These are phyloP conservation scores for Coptotermes formosanus DNA, from an alignment of 1,140 invertebrate species.

Conservation along the genomic window DNA sequence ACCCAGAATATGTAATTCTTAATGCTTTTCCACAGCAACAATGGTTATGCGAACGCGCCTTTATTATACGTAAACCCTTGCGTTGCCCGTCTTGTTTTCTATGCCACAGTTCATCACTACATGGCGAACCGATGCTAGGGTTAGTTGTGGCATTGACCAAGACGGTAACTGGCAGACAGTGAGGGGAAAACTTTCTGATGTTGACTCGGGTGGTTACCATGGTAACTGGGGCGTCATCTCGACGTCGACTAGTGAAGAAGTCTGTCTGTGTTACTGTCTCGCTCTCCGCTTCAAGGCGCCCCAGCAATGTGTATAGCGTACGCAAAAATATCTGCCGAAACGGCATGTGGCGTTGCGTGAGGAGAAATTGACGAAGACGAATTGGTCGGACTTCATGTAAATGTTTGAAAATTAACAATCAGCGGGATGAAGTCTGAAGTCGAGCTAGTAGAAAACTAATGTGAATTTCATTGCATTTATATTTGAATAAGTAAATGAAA, in stretches of 20 bases:
- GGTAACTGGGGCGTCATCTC: neutral
- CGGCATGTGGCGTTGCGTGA: neutral
- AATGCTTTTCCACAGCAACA: too few species aligned
- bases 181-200: slow-evolving; percentile 1
- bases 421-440: too few species aligned
- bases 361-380: neutral
- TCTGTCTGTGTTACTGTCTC: neutral
- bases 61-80: too few species aligned
- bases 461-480: too few species aligned
- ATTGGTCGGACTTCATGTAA: too few species aligned
- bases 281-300: neutral
- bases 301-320: neutral
- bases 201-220: neutral
- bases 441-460: too few species aligned
- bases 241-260: neutral
- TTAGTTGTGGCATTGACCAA: neutral
- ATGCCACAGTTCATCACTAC: neutral
- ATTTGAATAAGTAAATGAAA: too few species aligned
- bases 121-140: neutral
- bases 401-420: too few species aligned
- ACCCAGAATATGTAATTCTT: too few species aligned
- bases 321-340: neutral
- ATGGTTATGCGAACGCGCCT: too few species aligned
- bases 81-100: neutral
- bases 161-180: neutral